Base-by-base conservation (phyloP, 2,888 invertebrate species). In the Altica lythri region DNA sequence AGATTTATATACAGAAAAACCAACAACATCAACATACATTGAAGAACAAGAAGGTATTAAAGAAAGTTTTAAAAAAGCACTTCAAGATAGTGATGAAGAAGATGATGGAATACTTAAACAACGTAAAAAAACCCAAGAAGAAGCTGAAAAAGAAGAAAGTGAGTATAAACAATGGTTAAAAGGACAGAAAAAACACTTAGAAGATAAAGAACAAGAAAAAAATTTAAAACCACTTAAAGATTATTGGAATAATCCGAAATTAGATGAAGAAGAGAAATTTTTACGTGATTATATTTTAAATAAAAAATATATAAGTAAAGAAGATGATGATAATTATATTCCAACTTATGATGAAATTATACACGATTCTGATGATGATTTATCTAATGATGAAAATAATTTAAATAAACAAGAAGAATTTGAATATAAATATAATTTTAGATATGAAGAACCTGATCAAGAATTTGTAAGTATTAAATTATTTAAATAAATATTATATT, bases 401-500 rank as follows among this genome's bases (percentile, higher is more conserved):
- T 80, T 94, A 18, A 88, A 90, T 66, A 84, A 88, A 70, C 92
- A 93, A 75, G 92, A 90, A 60, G 85, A 89, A 75, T 98, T 95
- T 78, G 97, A 98, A 72, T 83, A 90, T 37, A 95, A 96, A 62
- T 98, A 89, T 75, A 97, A 98, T 79, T 96, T 95, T 75, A 83
- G 98, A 59, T 98, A 89, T 75, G 96, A 99, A 75, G 96, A 98
- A 75, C 97, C 95, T 0, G 96, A 97, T 75, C 84, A 88, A 40
- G 93, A 95, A 65, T 95, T 89, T 76, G 88, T 92, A 65, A 79
- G 81, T 73, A 14, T 10, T 16, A n/a, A 18, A 12, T 40, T 22
- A 45, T n/a, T 32, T 45, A 12, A 10, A 16, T 18, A 4, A n/a
- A 12, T 27, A 25, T 8, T 13, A 29, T 29, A 16, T 32, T 16